These are phyloP conservation scores for Melanostoma mellinum DNA, from an alignment of 2,888 invertebrate species.

Conservation along the genomic window DNA sequence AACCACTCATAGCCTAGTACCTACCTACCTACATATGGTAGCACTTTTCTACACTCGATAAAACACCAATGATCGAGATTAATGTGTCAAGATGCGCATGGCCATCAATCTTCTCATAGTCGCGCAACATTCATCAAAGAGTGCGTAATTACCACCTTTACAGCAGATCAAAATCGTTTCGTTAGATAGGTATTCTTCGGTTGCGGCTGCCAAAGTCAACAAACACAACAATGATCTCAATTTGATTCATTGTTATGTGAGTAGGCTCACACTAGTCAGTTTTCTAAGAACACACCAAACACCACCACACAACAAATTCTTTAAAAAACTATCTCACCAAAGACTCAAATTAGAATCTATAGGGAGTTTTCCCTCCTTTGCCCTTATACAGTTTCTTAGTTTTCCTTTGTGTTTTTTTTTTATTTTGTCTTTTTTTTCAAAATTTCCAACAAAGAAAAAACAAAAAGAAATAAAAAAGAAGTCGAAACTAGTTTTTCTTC, in stretches of 20 bases:
- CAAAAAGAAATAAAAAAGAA: slow-evolving; percentile 2
- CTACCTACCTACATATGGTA: slow-evolving; percentile 50
- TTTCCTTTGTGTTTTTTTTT: slow-evolving; percentile 25
- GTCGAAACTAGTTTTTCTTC: slow-evolving; percentile 59
- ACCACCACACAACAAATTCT: slow-evolving; percentile 13
- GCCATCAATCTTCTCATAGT: slow-evolving; percentile 51
- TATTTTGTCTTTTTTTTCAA: slow-evolving; percentile 18
- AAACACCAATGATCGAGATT: slow-evolving; percentile 62
- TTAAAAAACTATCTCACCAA: slow-evolving; percentile 58
- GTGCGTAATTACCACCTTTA: slow-evolving; percentile 69
- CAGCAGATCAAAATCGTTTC: slow-evolving; percentile 60
- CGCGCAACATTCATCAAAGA: slow-evolving; percentile 35
- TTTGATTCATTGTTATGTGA: slow-evolving; percentile 70
- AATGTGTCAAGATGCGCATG: slow-evolving; percentile 41
- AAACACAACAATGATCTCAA: slow-evolving; percentile 70
- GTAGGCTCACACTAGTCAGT: slow-evolving; percentile 60
- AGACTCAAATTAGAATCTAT: slow-evolving; percentile 41
- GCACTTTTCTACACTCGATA: slow-evolving; percentile 66
- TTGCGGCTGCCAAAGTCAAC: slow-evolving; percentile 72
- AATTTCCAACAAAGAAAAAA: slow-evolving; percentile 44
- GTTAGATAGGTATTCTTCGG: slow-evolving; percentile 10
- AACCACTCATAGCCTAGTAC: slow-evolving; percentile 30
- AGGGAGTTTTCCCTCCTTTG: slow-evolving; percentile 59
- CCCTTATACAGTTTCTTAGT: slow-evolving; percentile 31
- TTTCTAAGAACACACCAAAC: slow-evolving; percentile 58